Evolutionary conservation across 2,113 vertebrate genomes (phyloP), one percentile per base, ranked within the genome.

Genomic region (Alligator sinensis): DNA sequence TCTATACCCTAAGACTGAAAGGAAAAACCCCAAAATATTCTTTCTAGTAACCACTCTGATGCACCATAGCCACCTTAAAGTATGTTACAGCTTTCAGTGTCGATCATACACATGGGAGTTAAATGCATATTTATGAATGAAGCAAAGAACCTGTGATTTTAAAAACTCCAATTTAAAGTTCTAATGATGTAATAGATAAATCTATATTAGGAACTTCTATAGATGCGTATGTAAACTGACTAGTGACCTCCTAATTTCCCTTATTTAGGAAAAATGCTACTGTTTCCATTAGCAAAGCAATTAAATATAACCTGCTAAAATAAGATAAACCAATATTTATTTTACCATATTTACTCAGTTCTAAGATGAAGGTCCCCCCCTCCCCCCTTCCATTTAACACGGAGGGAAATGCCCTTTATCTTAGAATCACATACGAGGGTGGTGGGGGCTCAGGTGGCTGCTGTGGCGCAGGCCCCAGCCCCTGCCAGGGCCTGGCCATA

Each of bases 1-100:
- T 77, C 90, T 89, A 54, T 3, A 76, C 88, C 24, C 81, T 61
- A 89, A 93, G 83, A 77, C 79, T 86, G 81, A 90, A 94, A 60
- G 30, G 80, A 60, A 87, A 3, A 16, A 80, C 85, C 22, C 3
- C 3, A 85, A 82, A 93, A 64, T 64, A 64, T 64, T 47, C 7
- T 47, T 47, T 47, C 47, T 47, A 47, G 47, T 47, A 47, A 47
- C 47, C 9, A 47, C 79, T 85, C 85, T 79, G 74, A 88, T 21
- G 82, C 47, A 81, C 15, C 4, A 76, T 7, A 77, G 88, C 12
- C 87, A 80, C 60, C 68, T 79, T 57, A 38, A 78, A 59, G 3
- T 11, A 91, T 30, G 15, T 89, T 47, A 47, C 28, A 30, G 27
- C 64, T 28, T 27, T n/a, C 6, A 87, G 17, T 60, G 80, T 68